Percentiles rank a stretch among this genome's conserved stretches.
phyloP scores from a whole-genome alignment of 2,797 vertebrate genomes.

The Enteromius unitaeniatus region DNA sequence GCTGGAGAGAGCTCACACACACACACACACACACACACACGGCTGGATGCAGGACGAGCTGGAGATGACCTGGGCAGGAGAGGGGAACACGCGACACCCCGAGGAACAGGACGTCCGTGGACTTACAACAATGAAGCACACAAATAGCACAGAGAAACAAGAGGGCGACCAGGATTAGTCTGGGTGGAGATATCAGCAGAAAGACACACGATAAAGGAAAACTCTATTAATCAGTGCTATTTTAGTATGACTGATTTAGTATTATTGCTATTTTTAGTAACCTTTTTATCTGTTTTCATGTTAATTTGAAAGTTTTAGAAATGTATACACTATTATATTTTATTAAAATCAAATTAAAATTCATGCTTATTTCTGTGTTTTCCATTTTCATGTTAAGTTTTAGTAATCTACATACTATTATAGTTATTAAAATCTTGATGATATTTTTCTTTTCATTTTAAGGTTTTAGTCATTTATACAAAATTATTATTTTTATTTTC shows the following conservation, averaged over 20 bases:
- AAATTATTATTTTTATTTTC: not conserved
- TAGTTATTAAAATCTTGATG: not conserved
- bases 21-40: conserved; percentile 16
- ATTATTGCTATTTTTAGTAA: not conserved
- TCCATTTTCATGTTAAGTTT: not conserved
- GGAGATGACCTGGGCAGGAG: conserved; percentile 75
- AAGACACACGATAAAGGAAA: not conserved
- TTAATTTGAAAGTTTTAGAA: not conserved
- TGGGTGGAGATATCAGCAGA: not conserved
- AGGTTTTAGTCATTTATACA: not conserved
- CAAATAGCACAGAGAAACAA: conserved; percentile 60
- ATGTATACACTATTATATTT: not conserved
- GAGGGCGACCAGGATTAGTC: conserved; percentile 46
- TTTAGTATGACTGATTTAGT: not conserved
- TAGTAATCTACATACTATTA: not conserved
- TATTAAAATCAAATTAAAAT: not conserved
- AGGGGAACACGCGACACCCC: conserved; percentile 64
- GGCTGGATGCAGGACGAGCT: conserved; percentile 63
- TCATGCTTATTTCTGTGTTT: not conserved
- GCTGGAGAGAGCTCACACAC: not conserved
- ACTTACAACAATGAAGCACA: conserved; percentile 59
- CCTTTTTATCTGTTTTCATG: not conserved
- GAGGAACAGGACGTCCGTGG: conserved; percentile 68
- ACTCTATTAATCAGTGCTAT: not conserved
- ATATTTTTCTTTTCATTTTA: not conserved